Evolutionary conservation across 2,888 invertebrate species (phyloP), one percentile per base, ranked within the genome.

Genomic region (Xylota segnis): DNA sequence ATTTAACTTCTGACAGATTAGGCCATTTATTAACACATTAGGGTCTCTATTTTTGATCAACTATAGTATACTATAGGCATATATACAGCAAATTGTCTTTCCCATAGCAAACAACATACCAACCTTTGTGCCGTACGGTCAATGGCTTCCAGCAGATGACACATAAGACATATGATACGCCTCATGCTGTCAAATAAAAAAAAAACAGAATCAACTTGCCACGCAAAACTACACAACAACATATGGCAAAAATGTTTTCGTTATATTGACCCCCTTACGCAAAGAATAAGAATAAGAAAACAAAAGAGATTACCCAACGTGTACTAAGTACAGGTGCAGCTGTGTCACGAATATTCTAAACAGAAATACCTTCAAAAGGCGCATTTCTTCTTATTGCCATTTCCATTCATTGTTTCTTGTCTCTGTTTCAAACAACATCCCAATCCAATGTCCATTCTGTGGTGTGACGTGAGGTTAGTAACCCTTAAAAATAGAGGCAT

Each of bases 401-500:
- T 50, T 54, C 27, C 43, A 47, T 59, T 16, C 59, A 34, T 54
- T 37, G 32, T 37, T 58, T 75, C 5, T 63, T 27, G 27, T 27
- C 14, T 23, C 61, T 66, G 43, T 32, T 12, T 47, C 45, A 47
- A 65, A 66, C 65, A 66, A 47, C 54, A 56, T 29, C 45, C 47
- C 71, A 56, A 65, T 72, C 37, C 71, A 56, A 65, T 78, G 70
- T 65, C 71, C 71, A 70, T 16, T 63, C 37, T 45, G 72, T 71
- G 32, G 54, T 65, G 54, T 47, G 37, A 14, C 59, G 10, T 40
- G 84, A 81, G 88, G 87, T 87, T 72, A 83, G 52, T 88, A 76
- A 88, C 83, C 88, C 77, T 70, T 71, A 58, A 61, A 76, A 76
- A 56, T 40, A 68, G 65, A 47, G 50, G 43, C 52, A 43, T 40